Evolutionary conservation across 2,797 vertebrate genomes (phyloP).

Genomic region (Phataginus tetradactyla): DNA sequence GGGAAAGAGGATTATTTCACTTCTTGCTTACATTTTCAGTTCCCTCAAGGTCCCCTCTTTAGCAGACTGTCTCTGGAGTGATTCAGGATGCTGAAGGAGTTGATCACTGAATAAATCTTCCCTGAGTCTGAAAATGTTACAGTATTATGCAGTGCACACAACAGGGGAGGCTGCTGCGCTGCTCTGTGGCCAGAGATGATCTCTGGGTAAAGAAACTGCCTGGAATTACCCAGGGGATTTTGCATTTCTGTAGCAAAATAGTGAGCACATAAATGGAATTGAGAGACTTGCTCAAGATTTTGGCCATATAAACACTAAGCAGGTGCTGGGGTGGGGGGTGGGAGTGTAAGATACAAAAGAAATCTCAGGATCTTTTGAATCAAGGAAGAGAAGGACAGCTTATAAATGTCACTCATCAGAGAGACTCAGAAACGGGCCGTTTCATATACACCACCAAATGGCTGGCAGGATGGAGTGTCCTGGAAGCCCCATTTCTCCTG

Average conservation of each 20-base stretch:
- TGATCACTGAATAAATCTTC: conserved; percentile 85
- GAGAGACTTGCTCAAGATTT: conserved; percentile 71
- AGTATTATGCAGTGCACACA: conserved; percentile 74
- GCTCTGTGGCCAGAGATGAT: conserved; percentile 72
- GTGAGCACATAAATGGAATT: conserved; percentile 69
- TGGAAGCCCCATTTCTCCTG: conserved; percentile 65
- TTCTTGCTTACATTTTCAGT: conserved; percentile 81
- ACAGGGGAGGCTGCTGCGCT: conserved; percentile 70
- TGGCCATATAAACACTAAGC: conserved; percentile 53
- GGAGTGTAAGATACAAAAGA: conserved; percentile 40
- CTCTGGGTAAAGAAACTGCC: conserved; percentile 79
- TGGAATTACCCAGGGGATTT: conserved; percentile 80
- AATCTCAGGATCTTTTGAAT: conserved; percentile 61
- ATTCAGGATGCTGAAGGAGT: conserved; percentile 84
- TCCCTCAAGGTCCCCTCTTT: conserved; percentile 83
- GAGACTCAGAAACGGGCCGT: conserved; percentile 57
- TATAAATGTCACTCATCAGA: conserved; percentile 70
- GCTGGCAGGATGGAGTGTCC: conserved; percentile 58
- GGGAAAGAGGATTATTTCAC: conserved; percentile 68
- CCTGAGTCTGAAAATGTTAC: conserved; percentile 79
- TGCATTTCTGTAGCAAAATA: conserved; percentile 74
- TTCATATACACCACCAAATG: conserved; percentile 63
- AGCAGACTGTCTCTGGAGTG: conserved; percentile 83
- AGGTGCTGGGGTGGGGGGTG: neutral
- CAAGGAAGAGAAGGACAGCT: conserved; percentile 51